Percentiles rank a stretch among this genome's conserved stretches.
Evolutionary conservation across 2,113 vertebrate genomes (phyloP).

Genomic region (Microcebus griseorufus): DNA sequence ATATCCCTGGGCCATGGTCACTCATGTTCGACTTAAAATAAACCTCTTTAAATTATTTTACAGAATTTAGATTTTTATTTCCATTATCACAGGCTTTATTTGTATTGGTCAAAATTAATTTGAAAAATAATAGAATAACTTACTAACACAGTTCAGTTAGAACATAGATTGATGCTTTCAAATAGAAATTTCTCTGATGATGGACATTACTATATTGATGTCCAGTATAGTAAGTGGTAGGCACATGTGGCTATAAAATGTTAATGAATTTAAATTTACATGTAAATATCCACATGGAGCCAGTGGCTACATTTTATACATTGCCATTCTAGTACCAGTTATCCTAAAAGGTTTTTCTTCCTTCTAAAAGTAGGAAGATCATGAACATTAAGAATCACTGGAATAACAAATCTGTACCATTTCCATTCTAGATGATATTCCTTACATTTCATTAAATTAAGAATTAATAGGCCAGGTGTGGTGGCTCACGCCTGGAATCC

Average conservation of each 20-base stretch:
- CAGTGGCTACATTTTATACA: constrained; percentile 19
- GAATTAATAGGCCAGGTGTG: not conserved
- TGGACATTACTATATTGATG: not conserved
- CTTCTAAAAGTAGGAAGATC: not conserved
- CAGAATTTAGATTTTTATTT: not conserved
- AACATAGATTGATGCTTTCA: not conserved
- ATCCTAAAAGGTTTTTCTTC: not conserved
- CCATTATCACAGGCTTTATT: not conserved
- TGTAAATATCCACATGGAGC: not conserved
- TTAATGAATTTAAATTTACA: not conserved
- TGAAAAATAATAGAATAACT: not conserved
- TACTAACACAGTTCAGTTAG: not conserved
- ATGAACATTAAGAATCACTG: not conserved
- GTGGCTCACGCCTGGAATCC: too few relatives aligned
- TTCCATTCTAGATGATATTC: not conserved
- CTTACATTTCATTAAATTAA: constrained; percentile 20
- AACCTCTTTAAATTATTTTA: too few relatives aligned
- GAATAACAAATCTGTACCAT: not conserved
- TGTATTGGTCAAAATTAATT: not conserved
- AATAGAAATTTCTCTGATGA: not conserved
- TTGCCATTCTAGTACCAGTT: not conserved
- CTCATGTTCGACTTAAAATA: too few relatives aligned
- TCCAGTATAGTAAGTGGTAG: not conserved
- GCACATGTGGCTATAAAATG: not conserved
- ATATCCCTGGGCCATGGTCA: too few relatives aligned